phyloP scores from a whole-genome alignment of 2,888 invertebrate species.

The Drosophila maculinotata region DNA sequence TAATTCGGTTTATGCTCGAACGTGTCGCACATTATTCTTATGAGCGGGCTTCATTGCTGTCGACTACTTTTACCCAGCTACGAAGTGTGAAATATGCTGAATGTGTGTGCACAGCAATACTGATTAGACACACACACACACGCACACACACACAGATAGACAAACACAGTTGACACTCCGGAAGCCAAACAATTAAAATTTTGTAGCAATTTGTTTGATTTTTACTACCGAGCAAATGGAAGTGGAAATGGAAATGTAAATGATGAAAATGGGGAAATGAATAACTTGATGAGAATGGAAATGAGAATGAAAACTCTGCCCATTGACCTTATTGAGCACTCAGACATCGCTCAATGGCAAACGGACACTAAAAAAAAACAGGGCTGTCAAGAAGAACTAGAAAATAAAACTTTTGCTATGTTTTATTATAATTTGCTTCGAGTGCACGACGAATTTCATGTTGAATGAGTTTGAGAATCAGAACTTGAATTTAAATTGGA shows the following conservation, averaged over 20 bases:
- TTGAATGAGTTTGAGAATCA: not conserved
- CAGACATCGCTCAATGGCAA: constrained; percentile 31
- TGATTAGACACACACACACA: constrained; percentile 56
- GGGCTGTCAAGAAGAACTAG: constrained; percentile 1
- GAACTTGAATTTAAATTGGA: not conserved
- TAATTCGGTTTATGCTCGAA: constrained; percentile 77
- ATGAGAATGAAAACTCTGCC: constrained; percentile 52
- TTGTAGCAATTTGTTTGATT: constrained; percentile 71
- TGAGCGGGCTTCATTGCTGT: constrained; percentile 38
- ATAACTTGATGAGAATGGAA: constrained; percentile 28
- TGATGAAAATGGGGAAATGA: constrained; percentile 44
- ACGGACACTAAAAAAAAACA: constrained; percentile 11
- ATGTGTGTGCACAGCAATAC: constrained; percentile 74
- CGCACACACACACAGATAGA: constrained; percentile 3
- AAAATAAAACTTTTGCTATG: not conserved
- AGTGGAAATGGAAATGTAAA: constrained; percentile 19
- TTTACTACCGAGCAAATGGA: constrained; percentile 59
- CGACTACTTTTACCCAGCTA: constrained; percentile 31
- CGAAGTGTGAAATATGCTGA: constrained; percentile 79
- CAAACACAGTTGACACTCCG: constrained; percentile 40
- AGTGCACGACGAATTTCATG: constrained; percentile 4
- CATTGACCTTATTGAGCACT: constrained; percentile 75
- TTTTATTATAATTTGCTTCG: constrained; percentile 1
- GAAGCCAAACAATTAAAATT: constrained; percentile 64
- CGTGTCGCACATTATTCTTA: constrained; percentile 78